phyloP scores from a whole-genome alignment of 2,888 invertebrate genomes.

The Drosophila eohydei region DNA sequence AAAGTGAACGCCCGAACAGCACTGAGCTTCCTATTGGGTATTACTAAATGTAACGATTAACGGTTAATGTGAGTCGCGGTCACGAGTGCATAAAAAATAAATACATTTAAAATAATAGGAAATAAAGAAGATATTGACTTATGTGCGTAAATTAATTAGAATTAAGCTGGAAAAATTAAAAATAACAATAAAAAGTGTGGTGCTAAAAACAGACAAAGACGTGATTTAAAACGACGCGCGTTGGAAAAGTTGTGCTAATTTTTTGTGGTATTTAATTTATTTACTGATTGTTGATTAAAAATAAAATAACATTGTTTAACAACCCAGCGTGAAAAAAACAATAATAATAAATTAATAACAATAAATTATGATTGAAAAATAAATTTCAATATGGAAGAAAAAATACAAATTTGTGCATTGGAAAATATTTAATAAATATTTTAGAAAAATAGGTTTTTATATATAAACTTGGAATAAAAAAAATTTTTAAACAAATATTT shows the following conservation, averaged over 20 bases:
- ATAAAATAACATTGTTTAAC: too few relatives aligned
- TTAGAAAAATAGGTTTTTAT: not conserved
- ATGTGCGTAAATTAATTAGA: not conserved
- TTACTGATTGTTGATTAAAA: not conserved
- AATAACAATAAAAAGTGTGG: not conserved
- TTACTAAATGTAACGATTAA: constrained; percentile 28
- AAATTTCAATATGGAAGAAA: not conserved
- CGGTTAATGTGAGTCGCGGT: constrained; percentile 13
- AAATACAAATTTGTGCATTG: not conserved
- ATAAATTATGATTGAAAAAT: not conserved
- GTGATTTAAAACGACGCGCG: too few relatives aligned
- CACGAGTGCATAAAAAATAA: constrained; percentile 8
- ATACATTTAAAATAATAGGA: not conserved
- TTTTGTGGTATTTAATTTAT: constrained; percentile 1
- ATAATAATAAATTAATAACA: not conserved
- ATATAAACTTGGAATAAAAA: too few relatives aligned
- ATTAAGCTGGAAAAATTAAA: not conserved
- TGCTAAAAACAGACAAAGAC: not conserved
- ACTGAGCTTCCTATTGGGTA: constrained; percentile 19
- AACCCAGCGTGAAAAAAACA: too few relatives aligned
- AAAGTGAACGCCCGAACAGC: constrained; percentile 20
- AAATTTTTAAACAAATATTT: not conserved
- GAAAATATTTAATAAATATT: not conserved
- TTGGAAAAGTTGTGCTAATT: not conserved
- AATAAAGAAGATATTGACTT: not conserved